These are phyloP conservation scores for Odobenus rosmarus DNA, from an alignment of 2,113 vertebrate genomes.

Conservation along the genomic window DNA sequence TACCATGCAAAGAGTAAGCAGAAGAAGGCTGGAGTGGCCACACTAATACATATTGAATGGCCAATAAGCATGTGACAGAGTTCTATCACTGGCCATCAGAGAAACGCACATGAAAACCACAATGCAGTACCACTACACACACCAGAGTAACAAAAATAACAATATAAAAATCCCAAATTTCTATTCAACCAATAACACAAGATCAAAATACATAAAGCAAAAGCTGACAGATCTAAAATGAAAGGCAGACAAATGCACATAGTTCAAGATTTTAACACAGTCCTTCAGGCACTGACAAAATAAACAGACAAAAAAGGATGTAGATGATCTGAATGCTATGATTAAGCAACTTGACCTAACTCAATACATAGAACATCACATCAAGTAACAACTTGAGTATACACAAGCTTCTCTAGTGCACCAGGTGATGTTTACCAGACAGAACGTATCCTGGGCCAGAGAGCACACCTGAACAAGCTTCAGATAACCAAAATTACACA, in stretches of 20 bases:
- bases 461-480: not conserved
- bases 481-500: not conserved
- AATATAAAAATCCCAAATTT: not conserved
- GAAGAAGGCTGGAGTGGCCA: not conserved
- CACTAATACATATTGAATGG: fast-evolving
- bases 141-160: not conserved
- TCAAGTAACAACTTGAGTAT: fast-evolving
- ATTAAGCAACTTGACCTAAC: not conserved
- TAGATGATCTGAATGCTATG: not conserved
- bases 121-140: fast-evolving
- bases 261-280: too few species aligned
- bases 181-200: not conserved
- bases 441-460: not conserved
- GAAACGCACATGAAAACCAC: not conserved
- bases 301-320: not conserved
- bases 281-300: not conserved
- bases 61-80: not conserved
- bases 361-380: not conserved
- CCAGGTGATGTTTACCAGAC: not conserved
- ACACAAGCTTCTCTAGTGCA: not conserved
- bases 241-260: not conserved
- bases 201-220: not conserved
- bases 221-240: not conserved
- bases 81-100: not conserved
- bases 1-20: fast-evolving